These are phyloP conservation scores for Peromyscus polionotus DNA, from an alignment of 2,113 vertebrate species.

Conservation along the genomic window DNA sequence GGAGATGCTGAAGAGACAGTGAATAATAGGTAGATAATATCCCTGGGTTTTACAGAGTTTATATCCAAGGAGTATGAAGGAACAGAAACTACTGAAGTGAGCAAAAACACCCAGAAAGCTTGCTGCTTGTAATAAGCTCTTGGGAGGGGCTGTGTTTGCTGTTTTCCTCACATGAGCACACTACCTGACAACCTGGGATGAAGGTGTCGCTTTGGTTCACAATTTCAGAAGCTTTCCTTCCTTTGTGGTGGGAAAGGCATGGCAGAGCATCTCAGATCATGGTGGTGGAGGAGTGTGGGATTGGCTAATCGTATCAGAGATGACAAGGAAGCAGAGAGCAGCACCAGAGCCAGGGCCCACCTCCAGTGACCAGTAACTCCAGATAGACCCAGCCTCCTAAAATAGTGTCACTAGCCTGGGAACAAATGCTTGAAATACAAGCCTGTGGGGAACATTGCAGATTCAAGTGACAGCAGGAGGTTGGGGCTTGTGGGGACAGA, in stretches of 20 bases:
- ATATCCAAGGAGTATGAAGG: neutral
- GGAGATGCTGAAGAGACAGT: neutral
- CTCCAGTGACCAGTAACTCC: too few species aligned
- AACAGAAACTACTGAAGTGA: neutral
- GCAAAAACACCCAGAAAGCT: neutral
- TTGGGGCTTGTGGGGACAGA: rapidly evolving
- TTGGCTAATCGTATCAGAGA: neutral
- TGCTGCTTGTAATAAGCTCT: neutral
- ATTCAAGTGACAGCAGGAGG: neutral
- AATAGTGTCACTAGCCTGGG: neutral
- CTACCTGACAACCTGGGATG: neutral
- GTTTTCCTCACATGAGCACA: neutral
- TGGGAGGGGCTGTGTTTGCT: neutral
- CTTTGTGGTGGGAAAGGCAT: neutral
- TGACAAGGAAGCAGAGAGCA: neutral
- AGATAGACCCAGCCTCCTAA: neutral
- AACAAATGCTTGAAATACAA: neutral
- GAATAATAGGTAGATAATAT: neutral
- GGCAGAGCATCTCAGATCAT: neutral
- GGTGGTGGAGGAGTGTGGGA: neutral
- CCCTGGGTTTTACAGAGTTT: neutral
- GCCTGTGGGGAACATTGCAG: neutral
- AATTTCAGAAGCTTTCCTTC: neutral
- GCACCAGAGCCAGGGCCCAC: neutral
- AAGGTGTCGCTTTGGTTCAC: neutral